Evolutionary conservation across 1,140 invertebrate species (phyloP), one percentile per base, ranked within the genome.

Genomic region (Drosophila kanapiae): DNA sequence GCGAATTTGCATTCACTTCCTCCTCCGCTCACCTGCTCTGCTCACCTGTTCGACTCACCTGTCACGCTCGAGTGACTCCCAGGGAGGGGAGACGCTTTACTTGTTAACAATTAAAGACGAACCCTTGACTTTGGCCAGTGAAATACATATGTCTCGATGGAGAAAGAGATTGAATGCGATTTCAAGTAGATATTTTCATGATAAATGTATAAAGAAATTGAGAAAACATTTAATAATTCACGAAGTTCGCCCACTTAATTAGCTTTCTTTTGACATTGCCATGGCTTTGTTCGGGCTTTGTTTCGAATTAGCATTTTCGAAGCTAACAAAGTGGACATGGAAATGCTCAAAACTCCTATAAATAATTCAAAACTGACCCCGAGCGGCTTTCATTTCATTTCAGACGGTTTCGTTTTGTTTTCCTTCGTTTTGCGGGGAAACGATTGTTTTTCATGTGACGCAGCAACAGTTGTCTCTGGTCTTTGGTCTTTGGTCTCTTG

Each of bases 291-390:
- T 33, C 33, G 5, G 23, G 37, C 27, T 43, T n/a, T n/a, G n/a
- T n/a, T n/a, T 60, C 18, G 69, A 86, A 88, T 87, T 87, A 83
- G 68, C 84, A 87, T 87, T 80, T 84, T 48, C 27, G 48, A 38
- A 35, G 63, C 58, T 58, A 56, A 60, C 75, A 64, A 76, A 67
- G 51, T 78, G 64, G 80, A 60, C 71, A 68, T 68, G 54, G 62
- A 68, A 77, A 74, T 75, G 58, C 64, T 67, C 65, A 49, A 61
- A 69, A 27, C 37, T 49, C 29, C 68, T 59, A 88, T 87, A 87
- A 87, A 87, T 87, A 78, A 87, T 88, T 88, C 85, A 88, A 87
- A 83, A 70, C 72, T 77, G 68, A 60, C 76, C 76, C 64, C 51
- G 18, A 23, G 57, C 63, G 69, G 68, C 83, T 71, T 83, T 87